Evolutionary conservation across 2,113 vertebrate species (phyloP).

Genomic region (Rissa tridactyla): DNA sequence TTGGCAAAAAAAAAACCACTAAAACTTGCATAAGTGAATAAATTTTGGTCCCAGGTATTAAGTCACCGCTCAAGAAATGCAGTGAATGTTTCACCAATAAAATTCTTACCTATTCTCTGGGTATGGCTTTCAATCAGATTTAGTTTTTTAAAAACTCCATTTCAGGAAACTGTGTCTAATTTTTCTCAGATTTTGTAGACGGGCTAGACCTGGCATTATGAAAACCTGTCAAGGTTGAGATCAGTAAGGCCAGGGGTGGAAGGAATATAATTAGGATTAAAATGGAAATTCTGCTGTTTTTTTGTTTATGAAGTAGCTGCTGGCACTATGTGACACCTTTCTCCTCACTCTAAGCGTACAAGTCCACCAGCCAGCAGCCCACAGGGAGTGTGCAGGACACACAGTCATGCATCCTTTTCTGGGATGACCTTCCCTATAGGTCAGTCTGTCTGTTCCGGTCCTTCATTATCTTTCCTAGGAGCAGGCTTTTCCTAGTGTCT

Average conservation of each 20-base stretch:
- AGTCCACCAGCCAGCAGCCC: neutral
- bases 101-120: neutral
- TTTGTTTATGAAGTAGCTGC: neutral
- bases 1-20: rapidly evolving
- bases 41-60: neutral
- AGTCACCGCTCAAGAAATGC: neutral
- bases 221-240: neutral
- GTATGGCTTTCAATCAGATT: neutral
- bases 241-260: neutral
- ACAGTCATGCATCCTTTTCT: neutral
- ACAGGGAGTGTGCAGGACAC: rapidly evolving
- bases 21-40: neutral
- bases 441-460: neutral
- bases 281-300: neutral
- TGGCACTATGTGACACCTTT: neutral
- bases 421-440: neutral
- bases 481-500: neutral
- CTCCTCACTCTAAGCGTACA: neutral
- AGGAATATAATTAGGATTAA: neutral
- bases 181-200: neutral
- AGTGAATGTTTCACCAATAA: neutral
- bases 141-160: neutral
- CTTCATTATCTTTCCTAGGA: neutral
- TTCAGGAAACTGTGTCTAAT: neutral
- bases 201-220: neutral